A percentile compares a stretch with the other conserved stretches of the same genome.
Evolutionary conservation across 2,888 invertebrate genomes (phyloP).

Genomic region (Labia minor): DNA sequence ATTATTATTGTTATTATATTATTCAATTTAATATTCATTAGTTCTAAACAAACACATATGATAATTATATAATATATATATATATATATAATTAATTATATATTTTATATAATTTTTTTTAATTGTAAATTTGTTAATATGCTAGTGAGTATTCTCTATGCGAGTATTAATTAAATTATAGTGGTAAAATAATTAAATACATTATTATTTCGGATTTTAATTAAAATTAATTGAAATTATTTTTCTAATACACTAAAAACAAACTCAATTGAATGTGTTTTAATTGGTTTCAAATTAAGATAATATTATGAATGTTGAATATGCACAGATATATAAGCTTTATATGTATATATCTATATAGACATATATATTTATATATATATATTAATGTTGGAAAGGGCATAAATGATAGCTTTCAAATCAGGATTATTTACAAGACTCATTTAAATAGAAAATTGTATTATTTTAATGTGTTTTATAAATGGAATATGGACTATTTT

Average conservation of each 20-base stretch:
- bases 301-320: too few species aligned
- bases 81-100: not conserved
- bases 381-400: too few species aligned
- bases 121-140: not conserved
- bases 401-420: too few species aligned
- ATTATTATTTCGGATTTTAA: conserved; percentile 2
- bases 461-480: too few species aligned
- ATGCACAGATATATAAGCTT: too few species aligned
- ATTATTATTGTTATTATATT: not conserved
- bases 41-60: not conserved
- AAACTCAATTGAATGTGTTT: not conserved
- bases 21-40: not conserved
- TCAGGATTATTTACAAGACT: too few species aligned
- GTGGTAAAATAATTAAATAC: not conserved
- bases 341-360: too few species aligned
- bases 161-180: conserved; percentile 7
- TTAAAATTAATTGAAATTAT: conserved; percentile 7
- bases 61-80: too few species aligned
- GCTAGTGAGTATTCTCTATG: too few species aligned
- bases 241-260: not conserved
- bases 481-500: too few species aligned
- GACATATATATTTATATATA: too few species aligned
- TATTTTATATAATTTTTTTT: not conserved
- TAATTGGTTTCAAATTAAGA: conserved; percentile 2
- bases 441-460: too few species aligned